phyloP scores from a whole-genome alignment of 1,140 invertebrate genomes.

The Pseudomyrmex dendroicus region DNA sequence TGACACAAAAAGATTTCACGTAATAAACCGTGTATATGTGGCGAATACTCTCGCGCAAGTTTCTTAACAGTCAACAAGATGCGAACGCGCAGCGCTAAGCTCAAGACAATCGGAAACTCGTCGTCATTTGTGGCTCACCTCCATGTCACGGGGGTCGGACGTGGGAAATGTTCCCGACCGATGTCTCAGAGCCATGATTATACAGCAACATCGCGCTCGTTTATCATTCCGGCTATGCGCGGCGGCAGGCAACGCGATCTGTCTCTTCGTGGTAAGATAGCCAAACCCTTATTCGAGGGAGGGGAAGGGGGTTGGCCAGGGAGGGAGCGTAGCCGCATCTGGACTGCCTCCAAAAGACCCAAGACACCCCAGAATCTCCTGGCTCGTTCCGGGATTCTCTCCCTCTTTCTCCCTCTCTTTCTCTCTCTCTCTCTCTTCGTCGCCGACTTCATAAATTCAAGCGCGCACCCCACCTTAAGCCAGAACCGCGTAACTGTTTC shows the following conservation, averaged over 20 bases:
- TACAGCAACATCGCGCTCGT: conserved; percentile 80
- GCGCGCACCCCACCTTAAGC: conserved; percentile 68
- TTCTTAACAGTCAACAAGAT: conserved; percentile 18
- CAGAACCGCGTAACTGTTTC: conserved; percentile 81
- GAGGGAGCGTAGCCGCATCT: conserved; percentile 75
- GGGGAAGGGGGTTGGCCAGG: conserved; percentile 29
- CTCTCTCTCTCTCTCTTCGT: conserved; percentile 9
- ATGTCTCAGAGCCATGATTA: conserved; percentile 75
- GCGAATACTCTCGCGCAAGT: conserved; percentile 22
- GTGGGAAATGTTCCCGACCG: conserved; percentile 53
- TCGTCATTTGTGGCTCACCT: conserved; percentile 45
- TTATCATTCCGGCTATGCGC: conserved; percentile 77
- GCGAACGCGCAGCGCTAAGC: conserved; percentile 7
- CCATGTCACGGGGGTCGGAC: conserved; percentile 45
- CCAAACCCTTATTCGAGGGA: conserved; percentile 75
- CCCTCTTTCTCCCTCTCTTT: conserved; percentile 17
- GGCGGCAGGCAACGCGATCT: conserved; percentile 76
- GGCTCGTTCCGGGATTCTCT: conserved; percentile 63
- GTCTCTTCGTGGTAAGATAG: conserved; percentile 80
- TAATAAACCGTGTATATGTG: neutral
- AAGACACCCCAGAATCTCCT: conserved; percentile 78
- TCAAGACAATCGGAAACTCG: conserved; percentile 28
- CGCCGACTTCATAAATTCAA: conserved; percentile 81
- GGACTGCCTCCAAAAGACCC: conserved; percentile 81
- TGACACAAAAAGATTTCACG: neutral